Conservation (phyloP, 2,888 invertebrate genomes). For the Nomada fucata region DNA sequence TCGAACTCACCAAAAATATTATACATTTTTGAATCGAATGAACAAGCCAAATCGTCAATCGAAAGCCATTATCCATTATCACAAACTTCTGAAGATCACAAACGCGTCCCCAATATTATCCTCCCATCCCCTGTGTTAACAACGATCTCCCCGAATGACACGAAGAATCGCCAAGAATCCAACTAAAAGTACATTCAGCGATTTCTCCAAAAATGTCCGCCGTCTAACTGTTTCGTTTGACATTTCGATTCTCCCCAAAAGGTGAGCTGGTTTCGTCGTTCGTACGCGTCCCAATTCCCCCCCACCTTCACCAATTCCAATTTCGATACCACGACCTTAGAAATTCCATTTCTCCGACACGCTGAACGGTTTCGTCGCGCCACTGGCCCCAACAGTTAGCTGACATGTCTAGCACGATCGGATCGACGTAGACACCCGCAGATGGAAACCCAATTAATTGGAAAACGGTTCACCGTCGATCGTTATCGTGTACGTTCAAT, state of each 20-base stretch:
- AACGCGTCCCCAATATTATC: too few species aligned
- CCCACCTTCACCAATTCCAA: neutral
- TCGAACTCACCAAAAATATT: too few species aligned
- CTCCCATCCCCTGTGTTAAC: too few species aligned
- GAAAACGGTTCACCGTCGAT: neutral
- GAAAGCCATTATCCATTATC: too few species aligned
- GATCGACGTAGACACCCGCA: neutral
- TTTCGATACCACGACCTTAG: neutral
- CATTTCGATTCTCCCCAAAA: constrained; percentile 1
- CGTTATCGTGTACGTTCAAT: neutral
- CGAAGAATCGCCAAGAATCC: too few species aligned
- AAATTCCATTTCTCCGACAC: neutral
- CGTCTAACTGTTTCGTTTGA: neutral
- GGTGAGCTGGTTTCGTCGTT: neutral
- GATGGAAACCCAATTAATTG: neutral
- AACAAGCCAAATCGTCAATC: too few species aligned
- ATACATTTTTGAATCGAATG: too few species aligned
- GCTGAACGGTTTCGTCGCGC: neutral
- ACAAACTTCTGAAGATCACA: too few species aligned
- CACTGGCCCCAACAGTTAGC: too few species aligned
- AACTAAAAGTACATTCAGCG: neutral
- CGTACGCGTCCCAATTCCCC: constrained; percentile 1
- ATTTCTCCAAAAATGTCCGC: constrained; percentile 12
- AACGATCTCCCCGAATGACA: too few species aligned
- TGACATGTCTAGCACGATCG: neutral